Conservation (phyloP, 2,113 vertebrate species). For the Erpornis zantholeuca region DNA sequence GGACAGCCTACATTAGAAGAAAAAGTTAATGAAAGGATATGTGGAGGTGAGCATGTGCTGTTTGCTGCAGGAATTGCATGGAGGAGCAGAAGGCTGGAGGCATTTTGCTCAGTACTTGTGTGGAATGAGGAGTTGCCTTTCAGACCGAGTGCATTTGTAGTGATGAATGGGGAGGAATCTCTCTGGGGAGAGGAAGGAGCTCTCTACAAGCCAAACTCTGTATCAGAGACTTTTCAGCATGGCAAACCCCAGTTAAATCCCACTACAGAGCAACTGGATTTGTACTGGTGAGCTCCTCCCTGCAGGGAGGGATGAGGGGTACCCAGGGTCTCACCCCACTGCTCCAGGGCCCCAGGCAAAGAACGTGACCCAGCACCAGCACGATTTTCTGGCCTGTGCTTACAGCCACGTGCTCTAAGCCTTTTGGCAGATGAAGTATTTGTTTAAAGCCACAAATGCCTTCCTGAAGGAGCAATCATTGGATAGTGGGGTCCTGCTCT, state of each 20-base stretch:
- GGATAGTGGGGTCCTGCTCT: neutral
- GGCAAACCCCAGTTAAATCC: neutral
- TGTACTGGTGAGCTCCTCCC: neutral
- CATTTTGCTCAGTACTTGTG: neutral
- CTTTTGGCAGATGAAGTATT: neutral
- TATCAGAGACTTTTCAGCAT: neutral
- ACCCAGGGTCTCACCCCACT: neutral
- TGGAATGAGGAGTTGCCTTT: neutral
- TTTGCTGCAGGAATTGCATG: neutral
- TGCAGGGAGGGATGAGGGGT: neutral
- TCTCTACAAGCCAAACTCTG: neutral
- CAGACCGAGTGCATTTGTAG: neutral
- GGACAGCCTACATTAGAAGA: neutral
- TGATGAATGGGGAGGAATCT: neutral
- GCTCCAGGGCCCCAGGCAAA: neutral
- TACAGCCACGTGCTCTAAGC: neutral
- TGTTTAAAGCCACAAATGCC: conserved; percentile 32
- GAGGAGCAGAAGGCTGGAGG: neutral
- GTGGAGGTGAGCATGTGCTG: neutral
- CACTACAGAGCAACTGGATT: neutral
- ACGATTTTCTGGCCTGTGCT: neutral
- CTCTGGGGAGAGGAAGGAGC: neutral
- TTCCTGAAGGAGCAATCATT: neutral
- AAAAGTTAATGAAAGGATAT: neutral
- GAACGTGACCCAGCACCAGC: neutral